phyloP scores from a whole-genome alignment of 2,797 vertebrate species.

The Syngnathus acus region DNA sequence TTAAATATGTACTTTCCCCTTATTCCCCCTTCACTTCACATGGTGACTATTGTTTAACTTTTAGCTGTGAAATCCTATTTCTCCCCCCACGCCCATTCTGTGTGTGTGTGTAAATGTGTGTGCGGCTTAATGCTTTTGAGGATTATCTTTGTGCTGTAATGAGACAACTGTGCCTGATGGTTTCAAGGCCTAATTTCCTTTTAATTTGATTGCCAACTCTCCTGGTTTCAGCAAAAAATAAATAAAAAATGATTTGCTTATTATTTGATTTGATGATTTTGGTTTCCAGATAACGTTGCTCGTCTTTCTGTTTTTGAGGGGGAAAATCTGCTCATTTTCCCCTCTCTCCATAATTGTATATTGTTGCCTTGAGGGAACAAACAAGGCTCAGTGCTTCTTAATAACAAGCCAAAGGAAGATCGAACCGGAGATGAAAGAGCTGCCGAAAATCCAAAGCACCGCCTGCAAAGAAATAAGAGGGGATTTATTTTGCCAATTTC shows the following conservation, averaged over 20 bases:
- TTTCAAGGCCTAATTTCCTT: constrained; percentile 64
- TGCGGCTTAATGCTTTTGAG: constrained; percentile 62
- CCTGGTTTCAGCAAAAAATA: constrained; percentile 55
- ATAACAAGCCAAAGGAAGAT: constrained; percentile 66
- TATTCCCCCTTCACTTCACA: constrained; percentile 12
- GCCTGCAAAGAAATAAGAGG: constrained; percentile 47
- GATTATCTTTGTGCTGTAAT: constrained; percentile 63
- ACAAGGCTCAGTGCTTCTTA: constrained; percentile 54
- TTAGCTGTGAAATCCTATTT: constrained; percentile 45
- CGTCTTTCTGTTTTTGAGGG: constrained; percentile 57
- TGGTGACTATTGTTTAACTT: constrained; percentile 49
- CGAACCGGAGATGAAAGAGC: constrained; percentile 53
- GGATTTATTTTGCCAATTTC: constrained; percentile 47
- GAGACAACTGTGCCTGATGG: constrained; percentile 61
- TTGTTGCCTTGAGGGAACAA: constrained; percentile 71
- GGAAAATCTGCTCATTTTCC: constrained; percentile 44
- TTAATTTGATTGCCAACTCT: constrained; percentile 67
- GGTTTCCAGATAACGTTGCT: constrained; percentile 53
- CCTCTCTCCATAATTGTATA: constrained; percentile 49
- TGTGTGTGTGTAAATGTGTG: constrained; percentile 7
- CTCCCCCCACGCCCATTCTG: constrained; percentile 32
- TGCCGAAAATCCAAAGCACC: constrained; percentile 62
- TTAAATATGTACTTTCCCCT: constrained; percentile 37
- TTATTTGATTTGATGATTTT: constrained; percentile 66
- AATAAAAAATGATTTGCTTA: constrained; percentile 47